Evolutionary conservation across 2,113 vertebrate genomes (phyloP).

Genomic region (Saguinus midas): DNA sequence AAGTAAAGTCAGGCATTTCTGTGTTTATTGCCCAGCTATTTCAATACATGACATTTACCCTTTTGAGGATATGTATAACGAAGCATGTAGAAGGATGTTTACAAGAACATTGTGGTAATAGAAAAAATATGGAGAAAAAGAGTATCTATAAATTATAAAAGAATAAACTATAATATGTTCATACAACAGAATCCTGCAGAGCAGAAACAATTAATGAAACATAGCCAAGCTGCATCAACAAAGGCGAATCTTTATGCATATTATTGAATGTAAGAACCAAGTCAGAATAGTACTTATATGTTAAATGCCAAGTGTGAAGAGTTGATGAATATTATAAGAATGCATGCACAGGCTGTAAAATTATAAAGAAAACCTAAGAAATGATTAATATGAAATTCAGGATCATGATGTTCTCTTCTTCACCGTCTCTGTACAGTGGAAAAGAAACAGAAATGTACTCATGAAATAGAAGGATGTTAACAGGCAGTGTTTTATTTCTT

Average conservation of each 20-base stretch:
- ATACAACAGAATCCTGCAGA: background rate
- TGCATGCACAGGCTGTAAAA: background rate
- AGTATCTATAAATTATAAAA: background rate
- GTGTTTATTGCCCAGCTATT: background rate
- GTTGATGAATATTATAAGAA: background rate
- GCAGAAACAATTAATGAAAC: constrained; percentile 26
- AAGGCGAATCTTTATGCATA: constrained; percentile 6
- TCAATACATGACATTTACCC: background rate
- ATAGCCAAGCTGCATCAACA: background rate
- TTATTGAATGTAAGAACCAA: background rate
- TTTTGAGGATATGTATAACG: background rate
- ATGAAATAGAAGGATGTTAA: background rate
- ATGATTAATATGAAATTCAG: background rate
- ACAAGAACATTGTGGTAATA: background rate
- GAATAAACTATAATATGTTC: background rate
- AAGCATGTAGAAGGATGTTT: background rate
- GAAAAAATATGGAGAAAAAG: background rate
- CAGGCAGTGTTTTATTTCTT: background rate
- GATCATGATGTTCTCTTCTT: background rate
- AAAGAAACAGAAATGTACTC: background rate
- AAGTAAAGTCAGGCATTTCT: background rate
- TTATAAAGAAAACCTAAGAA: background rate
- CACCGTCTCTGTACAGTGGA: background rate
- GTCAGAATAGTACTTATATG: background rate
- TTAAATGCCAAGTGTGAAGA: background rate